phyloP scores from a whole-genome alignment of 2,797 vertebrate species.

The Lerista edwardsae region DNA sequence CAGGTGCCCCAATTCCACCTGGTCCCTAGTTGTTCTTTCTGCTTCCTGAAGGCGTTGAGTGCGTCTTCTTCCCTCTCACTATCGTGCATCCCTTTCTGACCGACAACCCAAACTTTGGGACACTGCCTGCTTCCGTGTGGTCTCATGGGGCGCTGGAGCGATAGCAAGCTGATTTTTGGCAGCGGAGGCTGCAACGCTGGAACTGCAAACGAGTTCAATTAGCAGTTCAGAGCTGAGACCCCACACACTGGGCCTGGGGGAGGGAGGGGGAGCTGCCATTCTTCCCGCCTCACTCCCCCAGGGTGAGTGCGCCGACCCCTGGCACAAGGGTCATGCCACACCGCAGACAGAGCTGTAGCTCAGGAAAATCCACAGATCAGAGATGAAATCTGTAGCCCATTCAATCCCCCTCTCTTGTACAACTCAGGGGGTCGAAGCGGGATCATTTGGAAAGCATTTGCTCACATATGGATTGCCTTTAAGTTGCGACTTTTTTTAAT shows the following conservation, averaged over 20 bases:
- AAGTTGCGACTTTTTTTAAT: conserved; percentile 78
- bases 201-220: conserved; percentile 76
- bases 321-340: conserved; percentile 56
- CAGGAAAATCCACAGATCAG: conserved; percentile 67
- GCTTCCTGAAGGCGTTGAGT: background rate
- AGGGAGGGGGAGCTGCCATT: conserved; percentile 53
- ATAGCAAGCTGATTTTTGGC: conserved; percentile 58
- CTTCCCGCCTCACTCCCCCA: conserved; percentile 54
- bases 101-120: conserved; percentile 65
- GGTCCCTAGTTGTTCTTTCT: background rate
- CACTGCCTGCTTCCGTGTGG: conserved; percentile 73
- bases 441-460: conserved; percentile 83
- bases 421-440: conserved; percentile 67
- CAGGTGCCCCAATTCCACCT: too few species aligned
- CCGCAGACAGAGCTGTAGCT: conserved; percentile 70
- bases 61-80: conserved; percentile 48
- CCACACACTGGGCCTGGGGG: conserved; percentile 71
- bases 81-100: conserved; percentile 62
- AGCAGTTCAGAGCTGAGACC: conserved; percentile 74
- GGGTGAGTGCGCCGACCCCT: conserved; percentile 60
- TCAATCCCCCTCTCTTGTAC: conserved; percentile 38
- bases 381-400: conserved; percentile 59
- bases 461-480: conserved; percentile 87
- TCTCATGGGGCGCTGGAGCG: conserved; percentile 57
- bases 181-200: conserved; percentile 60